A percentile compares a stretch with the other conserved stretches of the same genome.
These are phyloP conservation scores for Xenentodon cancila DNA, from an alignment of 2,797 vertebrate genomes.

Conservation along the genomic window DNA sequence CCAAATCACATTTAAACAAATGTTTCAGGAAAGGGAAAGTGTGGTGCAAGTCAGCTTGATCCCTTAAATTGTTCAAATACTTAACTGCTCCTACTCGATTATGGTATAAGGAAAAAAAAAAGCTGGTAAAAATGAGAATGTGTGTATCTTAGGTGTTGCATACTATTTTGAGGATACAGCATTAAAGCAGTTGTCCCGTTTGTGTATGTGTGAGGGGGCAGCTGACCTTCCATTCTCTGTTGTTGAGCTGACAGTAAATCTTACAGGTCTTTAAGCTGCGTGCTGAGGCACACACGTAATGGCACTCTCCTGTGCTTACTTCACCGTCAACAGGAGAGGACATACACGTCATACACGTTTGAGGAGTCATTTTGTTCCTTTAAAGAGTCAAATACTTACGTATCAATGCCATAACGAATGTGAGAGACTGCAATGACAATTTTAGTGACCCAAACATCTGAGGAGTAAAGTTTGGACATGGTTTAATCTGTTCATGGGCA, in stretches of 20 bases:
- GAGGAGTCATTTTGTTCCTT: no score
- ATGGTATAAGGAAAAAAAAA: not conserved
- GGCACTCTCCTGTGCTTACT: slow-evolving; percentile 15
- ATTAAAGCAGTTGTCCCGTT: slow-evolving; percentile 39
- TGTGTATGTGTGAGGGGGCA: slow-evolving; percentile 44
- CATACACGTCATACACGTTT: no score
- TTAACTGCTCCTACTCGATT: not conserved
- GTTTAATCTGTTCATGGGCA: no score
- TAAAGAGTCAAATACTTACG: no score
- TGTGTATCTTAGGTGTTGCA: slow-evolving; percentile 47
- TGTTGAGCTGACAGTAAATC: slow-evolving; percentile 61
- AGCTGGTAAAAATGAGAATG: slow-evolving; percentile 53
- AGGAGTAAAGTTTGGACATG: no score
- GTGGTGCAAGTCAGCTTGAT: not conserved
- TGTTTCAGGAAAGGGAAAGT: slow-evolving; percentile 14
- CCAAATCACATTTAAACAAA: not conserved
- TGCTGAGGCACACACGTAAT: slow-evolving; percentile 37
- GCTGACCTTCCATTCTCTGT: slow-evolving; percentile 49
- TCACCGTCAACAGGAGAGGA: not conserved
- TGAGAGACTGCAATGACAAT: no score
- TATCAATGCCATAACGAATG: no score
- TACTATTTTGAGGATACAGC: slow-evolving; percentile 27
- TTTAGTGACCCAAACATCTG: no score
- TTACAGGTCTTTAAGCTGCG: slow-evolving; percentile 66
- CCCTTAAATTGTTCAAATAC: no score